Conservation (phyloP, 1,140 invertebrate species). For the Diabrotica virgifera region DNA sequence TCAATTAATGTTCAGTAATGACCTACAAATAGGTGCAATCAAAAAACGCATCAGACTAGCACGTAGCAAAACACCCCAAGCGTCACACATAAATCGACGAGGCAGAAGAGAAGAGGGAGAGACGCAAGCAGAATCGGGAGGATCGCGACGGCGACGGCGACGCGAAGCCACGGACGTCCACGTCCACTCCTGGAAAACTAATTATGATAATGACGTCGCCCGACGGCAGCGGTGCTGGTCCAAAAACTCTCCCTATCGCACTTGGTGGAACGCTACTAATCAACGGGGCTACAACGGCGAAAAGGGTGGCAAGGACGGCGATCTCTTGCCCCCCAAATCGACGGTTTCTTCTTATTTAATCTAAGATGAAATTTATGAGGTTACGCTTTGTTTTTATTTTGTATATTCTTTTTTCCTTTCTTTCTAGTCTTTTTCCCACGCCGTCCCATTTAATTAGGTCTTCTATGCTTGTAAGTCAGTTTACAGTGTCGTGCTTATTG, state of each 20-base stretch:
- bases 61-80: not conserved
- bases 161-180: conserved; percentile 14
- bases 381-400: too few species aligned
- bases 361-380: too few species aligned
- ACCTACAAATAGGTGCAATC: not conserved
- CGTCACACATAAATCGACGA: not conserved
- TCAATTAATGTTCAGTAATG: not conserved
- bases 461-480: too few species aligned
- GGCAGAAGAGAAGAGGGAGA: conserved; percentile 3
- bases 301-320: not conserved
- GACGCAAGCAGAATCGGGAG: not conserved
- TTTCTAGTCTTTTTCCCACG: too few species aligned
- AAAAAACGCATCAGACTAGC: not conserved
- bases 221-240: conserved; percentile 6
- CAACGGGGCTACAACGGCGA: conserved; percentile 8
- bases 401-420: too few species aligned
- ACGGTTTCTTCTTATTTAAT: too few species aligned
- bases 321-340: too few species aligned
- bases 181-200: conserved; percentile 20
- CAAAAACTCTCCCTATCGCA: conserved; percentile 14
- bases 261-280: conserved; percentile 21
- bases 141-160: conserved; percentile 1
- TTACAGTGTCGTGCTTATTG: too few species aligned
- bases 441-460: too few species aligned
- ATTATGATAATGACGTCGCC: conserved; percentile 18